Evolutionary conservation across 2,888 invertebrate genomes (phyloP), one percentile per base, ranked within the genome.

Genomic region (Entomobrya multifasciata): DNA sequence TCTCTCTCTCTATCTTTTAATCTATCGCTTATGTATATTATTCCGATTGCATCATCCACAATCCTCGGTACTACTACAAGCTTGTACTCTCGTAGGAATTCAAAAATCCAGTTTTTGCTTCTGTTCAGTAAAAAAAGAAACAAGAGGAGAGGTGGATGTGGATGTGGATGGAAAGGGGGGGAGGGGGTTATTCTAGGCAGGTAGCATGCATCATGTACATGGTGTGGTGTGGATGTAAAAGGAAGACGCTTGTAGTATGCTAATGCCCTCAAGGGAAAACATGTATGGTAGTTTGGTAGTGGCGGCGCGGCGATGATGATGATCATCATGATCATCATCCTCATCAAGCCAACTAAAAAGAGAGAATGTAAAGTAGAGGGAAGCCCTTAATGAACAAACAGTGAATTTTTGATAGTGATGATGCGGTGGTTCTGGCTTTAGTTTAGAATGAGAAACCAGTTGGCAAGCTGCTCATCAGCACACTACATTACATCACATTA

Each of bases 321-420:
- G 47, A 20, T 65, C 25, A 70, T 70, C 44, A 8, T 41, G 47
- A 20, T 65, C 25, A 70, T 70, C 44, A 70, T 78, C 77, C 36
- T 52, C 30, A 15, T 79, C 49, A 60, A 44, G 41, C 41, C 6
- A 57, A 49, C 47, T 1, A 20, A 47, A 22, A 15, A 70, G 30
- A 36, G 36, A 36, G n/a, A 15, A 41, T n/a, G 41, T 41, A 65
- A 20, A 17, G n/a, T 65, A 13, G 67, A 67, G 72, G 70, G 78
- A 85, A 70, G 57, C 85, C 72, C 84, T 85, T 85, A 85, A 85
- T 85, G 78, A 85, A 84, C 67, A 77, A 76, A 83, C 65, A 49
- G 55, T 27, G 62, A 22, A 62, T 36, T 60, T n/a, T 60, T 36
- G 36, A 36, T 36, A 52, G 52, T 11, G 17, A 6, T 2, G 17